Percentiles rank a stretch among this genome's conserved stretches.
These are phyloP conservation scores for Rhinogobius similis DNA, from an alignment of 2,113 vertebrate genomes.

Conservation along the genomic window DNA sequence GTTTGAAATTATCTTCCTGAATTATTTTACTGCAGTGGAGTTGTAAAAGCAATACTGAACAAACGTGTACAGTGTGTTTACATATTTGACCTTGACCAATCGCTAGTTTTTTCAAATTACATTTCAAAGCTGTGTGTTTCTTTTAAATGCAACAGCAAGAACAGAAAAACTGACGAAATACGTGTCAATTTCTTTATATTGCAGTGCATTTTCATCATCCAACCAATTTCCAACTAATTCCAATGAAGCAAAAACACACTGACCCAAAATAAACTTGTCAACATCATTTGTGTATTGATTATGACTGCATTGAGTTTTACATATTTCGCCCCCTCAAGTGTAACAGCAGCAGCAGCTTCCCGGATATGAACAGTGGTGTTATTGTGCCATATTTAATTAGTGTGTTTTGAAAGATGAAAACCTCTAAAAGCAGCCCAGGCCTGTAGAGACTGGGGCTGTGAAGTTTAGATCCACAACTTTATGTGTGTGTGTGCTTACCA, in stretches of 20 bases:
- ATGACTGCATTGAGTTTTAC: slow-evolving; percentile 27
- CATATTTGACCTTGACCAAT: not conserved
- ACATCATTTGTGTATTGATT: slow-evolving; percentile 5
- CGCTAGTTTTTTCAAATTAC: not conserved
- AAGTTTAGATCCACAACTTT: slow-evolving; percentile 10
- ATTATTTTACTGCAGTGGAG: no score
- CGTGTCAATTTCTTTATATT: not conserved
- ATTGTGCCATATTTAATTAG: slow-evolving; percentile 67
- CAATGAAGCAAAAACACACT: not conserved
- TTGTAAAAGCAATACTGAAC: no score
- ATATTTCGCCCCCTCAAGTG: slow-evolving; percentile 29
- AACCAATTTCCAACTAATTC: not conserved
- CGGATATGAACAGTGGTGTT: slow-evolving; percentile 45
- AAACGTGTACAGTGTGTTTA: not conserved
- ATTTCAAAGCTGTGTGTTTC: not conserved
- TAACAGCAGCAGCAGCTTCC: slow-evolving; percentile 29
- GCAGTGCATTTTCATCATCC: slow-evolving; percentile 2
- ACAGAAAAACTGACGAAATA: not conserved
- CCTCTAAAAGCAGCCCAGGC: slow-evolving; percentile 41
- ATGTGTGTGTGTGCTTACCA: slow-evolving; percentile 15
- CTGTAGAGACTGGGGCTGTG: slow-evolving; percentile 36
- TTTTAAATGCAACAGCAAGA: not conserved
- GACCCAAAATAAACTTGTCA: not conserved
- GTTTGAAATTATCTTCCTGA: no score
- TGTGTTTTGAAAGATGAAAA: slow-evolving; percentile 61